phyloP scores from a whole-genome alignment of 2,888 invertebrate species.

The Autographa gamma region DNA sequence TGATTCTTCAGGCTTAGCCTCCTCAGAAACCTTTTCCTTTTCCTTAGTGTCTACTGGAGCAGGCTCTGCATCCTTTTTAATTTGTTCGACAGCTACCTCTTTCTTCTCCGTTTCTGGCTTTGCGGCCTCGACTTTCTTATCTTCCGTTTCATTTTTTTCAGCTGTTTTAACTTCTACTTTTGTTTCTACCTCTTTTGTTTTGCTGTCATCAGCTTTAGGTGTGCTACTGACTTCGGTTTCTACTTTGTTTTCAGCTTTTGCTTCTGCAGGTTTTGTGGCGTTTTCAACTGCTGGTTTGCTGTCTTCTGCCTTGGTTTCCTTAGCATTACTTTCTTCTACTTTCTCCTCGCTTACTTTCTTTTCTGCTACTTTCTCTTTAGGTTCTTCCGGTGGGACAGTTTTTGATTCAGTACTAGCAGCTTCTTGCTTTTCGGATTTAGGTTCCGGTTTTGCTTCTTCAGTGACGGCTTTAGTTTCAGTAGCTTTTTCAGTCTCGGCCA shows the following conservation, averaged over 20 bases:
- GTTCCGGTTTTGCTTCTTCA: constrained; percentile 41
- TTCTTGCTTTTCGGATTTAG: constrained; percentile 46
- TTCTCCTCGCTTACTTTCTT: constrained; percentile 52
- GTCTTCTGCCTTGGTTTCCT: constrained; percentile 43
- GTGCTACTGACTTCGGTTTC: constrained; percentile 48
- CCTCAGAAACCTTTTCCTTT: constrained; percentile 50
- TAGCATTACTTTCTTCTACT: constrained; percentile 51
- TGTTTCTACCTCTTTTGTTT: constrained; percentile 43
- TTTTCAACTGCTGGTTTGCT: constrained; percentile 40
- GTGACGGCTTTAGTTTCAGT: constrained; percentile 55
- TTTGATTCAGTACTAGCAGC: constrained; percentile 24
- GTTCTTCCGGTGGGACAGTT: constrained; percentile 45
- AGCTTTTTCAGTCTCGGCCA: constrained; percentile 54
- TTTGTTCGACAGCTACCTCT: constrained; percentile 36
- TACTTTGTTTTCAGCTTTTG: constrained; percentile 43
- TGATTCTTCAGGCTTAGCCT: constrained; percentile 62
- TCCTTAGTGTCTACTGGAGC: constrained; percentile 48
- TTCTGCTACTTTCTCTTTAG: constrained; percentile 47
- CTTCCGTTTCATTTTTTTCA: constrained; percentile 33
- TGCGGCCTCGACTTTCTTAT: constrained; percentile 42
- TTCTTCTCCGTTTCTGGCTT: constrained; percentile 33
- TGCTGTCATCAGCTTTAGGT: constrained; percentile 50
- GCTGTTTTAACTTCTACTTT: constrained; percentile 39
- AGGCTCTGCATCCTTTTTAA: constrained; percentile 46
- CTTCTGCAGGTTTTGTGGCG: constrained; percentile 30